Base-by-base conservation (phyloP, 2,113 vertebrate genomes). In the Tyrannus savana region DNA sequence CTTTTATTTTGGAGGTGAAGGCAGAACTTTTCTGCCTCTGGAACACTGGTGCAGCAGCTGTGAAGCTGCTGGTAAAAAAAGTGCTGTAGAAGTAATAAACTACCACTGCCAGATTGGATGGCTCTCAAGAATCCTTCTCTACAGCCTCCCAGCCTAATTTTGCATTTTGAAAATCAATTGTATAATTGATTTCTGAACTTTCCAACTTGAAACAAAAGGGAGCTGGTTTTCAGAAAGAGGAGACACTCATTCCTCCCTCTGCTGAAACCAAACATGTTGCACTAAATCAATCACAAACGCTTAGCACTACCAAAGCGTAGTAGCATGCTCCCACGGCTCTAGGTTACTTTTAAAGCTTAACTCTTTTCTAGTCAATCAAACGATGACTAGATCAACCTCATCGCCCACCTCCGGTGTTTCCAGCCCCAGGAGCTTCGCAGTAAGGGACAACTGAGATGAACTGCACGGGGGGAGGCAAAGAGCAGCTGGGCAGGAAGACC, bases 71-170 rank as follows among this genome's bases (percentile, higher is more conserved):
- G 60, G 27, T 23, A 81, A 11, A 77, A 77, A 63, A 91, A 55
- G 47, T 6, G 18, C 6, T 30, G 7, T 25, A 47, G 50, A 46
- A 62, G 9, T 56, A 73, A 79, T 63, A 73, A 93, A 83, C 12
- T 35, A 50, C 27, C 56, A 11, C 18, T 49, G 21, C 16, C 14
- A 49, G 30, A 88, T 46, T 46, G 64, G 55, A 52, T 78, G 5
- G 50, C 47, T 44, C 62, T 73, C 31, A 55, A 72, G 63, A 93
- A 79, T 35, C 37, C 53, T 85, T 78, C 53, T 50, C 78, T 72
- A 60, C 52, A 81, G 52, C 37, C 37, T 77, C 80, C 33, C 47
- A 67, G 64, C 3, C 68, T 88, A 71, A 95, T 93, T 95, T 89
- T 84, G 24, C 35, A 19, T 78, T 87, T 88, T 81, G 73, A 69